Percentiles rank a stretch among this genome's conserved stretches.
phyloP scores from a whole-genome alignment of 2,797 vertebrate genomes.

The Coreius guichenoti region DNA sequence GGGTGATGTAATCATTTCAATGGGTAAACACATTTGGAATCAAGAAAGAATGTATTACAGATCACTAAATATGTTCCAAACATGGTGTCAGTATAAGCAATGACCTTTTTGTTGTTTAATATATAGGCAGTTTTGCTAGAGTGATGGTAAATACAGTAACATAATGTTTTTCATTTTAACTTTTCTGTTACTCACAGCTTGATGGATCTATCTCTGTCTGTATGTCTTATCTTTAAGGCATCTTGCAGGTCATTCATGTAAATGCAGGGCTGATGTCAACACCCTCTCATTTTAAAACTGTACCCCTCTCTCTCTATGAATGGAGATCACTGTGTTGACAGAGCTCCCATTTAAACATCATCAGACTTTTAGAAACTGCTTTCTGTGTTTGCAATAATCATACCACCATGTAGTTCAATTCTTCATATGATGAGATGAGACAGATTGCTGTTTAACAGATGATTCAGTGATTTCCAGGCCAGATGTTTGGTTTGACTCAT shows the following conservation, averaged over 20 bases:
- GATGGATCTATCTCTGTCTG: conserved; percentile 18
- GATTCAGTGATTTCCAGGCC: conserved; percentile 52
- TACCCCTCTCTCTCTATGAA: conserved; percentile 33
- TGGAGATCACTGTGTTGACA: conserved; percentile 17
- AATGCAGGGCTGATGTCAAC: conserved; percentile 52
- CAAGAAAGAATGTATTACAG: neutral
- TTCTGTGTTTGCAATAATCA: neutral
- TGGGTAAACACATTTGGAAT: neutral
- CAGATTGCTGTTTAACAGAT: conserved; percentile 24
- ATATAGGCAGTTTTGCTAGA: neutral
- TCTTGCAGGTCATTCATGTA: conserved; percentile 39
- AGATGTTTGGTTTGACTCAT: conserved; percentile 60
- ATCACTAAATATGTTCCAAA: neutral
- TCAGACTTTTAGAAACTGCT: conserved; percentile 28
- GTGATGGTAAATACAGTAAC: neutral
- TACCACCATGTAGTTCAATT: conserved; percentile 18
- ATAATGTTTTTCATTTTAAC: neutral
- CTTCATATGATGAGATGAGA: conserved; percentile 40
- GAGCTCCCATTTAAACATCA: conserved; percentile 40
- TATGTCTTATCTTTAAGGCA: conserved; percentile 43
- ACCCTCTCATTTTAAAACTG: conserved; percentile 56
- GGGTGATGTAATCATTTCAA: neutral
- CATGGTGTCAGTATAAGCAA: neutral
- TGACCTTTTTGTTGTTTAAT: neutral
- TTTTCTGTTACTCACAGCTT: conserved; percentile 5